Base-by-base conservation (phyloP, 2,888 invertebrate genomes). In the Epicampocera succincta region DNA sequence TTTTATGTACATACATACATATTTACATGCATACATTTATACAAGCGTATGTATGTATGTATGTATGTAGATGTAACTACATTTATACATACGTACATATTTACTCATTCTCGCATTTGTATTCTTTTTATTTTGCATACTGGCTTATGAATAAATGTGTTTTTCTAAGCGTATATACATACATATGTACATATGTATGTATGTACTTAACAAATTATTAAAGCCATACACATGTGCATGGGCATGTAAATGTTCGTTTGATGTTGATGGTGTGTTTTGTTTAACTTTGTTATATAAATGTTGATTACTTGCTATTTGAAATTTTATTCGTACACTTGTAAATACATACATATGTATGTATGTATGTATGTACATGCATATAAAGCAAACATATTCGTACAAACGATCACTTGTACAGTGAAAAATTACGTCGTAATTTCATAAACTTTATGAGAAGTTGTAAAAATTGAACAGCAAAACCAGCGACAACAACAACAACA, bases 401-500 rank as follows among this genome's bases (percentile, higher is more conserved):
- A 46, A 17, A 60, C 46, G 21, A 29, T 40, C 60, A 40, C 38
- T 17, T 33, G 29, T 29, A 60, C 54, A 65, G 71, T 72, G 42
- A 61, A 83, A 80, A 82, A 78, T 71, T 83, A 83, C 80, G 80
- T 78, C 83, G 83, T 80, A 83, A 80, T 83, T 83, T 83, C 83
- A 83, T 77, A 83, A 83, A 77, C 52, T 83, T 83, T 83, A 83
- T 80, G 83, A 77, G 83, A 80, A 82, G 82, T 82, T 82, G 82
- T 82, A 78, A 78, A 77, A 81, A 69, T 69, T 77, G 46, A 69
- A 78, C 50, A 69, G 54, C 48, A 63, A 58, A 54, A 68, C 40
- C 61, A 9, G 58, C 50, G 50, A 56, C 61, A 50, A 52, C 52
- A 68, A 63, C 60, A 66, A 54, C 69, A 11, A 71, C 50, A 40